A percentile compares a stretch with the other conserved stretches of the same genome.
Evolutionary conservation across 2,888 invertebrate genomes (phyloP).

Genomic region (Dasypolia templi): DNA sequence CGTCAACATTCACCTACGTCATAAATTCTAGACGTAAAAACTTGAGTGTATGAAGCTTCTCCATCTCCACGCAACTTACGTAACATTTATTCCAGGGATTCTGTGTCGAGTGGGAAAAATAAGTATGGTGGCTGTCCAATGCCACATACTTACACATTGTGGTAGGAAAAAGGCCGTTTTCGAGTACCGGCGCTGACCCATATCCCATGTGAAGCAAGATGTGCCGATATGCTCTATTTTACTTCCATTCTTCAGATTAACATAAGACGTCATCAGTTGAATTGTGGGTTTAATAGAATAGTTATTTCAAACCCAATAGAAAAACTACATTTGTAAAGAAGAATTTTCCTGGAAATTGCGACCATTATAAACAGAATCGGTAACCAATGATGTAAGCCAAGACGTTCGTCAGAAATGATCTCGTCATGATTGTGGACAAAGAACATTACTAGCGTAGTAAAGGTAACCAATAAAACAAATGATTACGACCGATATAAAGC

Average conservation of each 20-base stretch:
- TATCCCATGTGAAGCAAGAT: conserved; percentile 59
- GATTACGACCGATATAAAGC: conserved; percentile 58
- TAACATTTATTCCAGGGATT: conserved; percentile 48
- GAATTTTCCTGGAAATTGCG: conserved; percentile 32
- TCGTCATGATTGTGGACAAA: conserved; percentile 47
- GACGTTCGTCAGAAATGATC: conserved; percentile 41
- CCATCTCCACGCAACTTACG: conserved; percentile 42
- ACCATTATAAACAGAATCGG: conserved; percentile 28
- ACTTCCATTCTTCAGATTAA: conserved; percentile 56
- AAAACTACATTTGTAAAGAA: conserved; percentile 25
- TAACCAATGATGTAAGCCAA: conserved; percentile 37
- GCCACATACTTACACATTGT: conserved; percentile 54
- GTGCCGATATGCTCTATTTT: conserved; percentile 55
- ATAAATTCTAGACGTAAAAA: conserved; percentile 59
- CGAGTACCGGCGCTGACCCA: conserved; percentile 57
- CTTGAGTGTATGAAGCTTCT: conserved; percentile 50
- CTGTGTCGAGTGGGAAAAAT: conserved; percentile 47
- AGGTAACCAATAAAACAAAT: conserved; percentile 64
- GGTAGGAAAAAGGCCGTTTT: conserved; percentile 54
- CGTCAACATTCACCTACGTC: conserved; percentile 57
- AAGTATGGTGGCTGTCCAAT: conserved; percentile 50
- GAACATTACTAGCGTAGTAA: conserved; percentile 51
- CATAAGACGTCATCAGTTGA: conserved; percentile 18
- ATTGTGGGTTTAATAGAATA: conserved; percentile 10
- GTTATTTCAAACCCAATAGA: conserved; percentile 29